Base-by-base conservation (phyloP, 2,113 vertebrate species). In the Cichladusa arquata region DNA sequence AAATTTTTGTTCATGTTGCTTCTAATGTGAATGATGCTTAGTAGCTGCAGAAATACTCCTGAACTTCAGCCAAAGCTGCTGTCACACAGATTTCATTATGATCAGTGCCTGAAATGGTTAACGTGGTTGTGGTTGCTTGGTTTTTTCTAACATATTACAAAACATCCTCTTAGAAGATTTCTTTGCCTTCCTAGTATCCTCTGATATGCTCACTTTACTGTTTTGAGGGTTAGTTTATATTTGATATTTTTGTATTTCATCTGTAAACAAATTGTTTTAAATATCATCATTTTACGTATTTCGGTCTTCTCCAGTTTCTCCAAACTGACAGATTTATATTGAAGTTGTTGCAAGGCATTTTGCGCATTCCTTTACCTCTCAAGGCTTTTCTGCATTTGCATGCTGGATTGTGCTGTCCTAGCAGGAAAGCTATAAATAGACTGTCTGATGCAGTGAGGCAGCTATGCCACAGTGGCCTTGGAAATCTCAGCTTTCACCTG, bases 381-480 rank as follows among this genome's bases (percentile, higher is more conserved):
- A 67, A 93, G 70, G 61, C 84, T 95, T 73, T 94, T 89, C 92
- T 81, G 65, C 65, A 48, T 94, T 97, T 97, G 65, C 93, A 82
- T 92, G 83, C 87, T 94, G 93, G 79, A 95, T 96, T 97, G 86
- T 96, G 95, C 95, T 98, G 93, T 66, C 91, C 96, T 96, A 92
- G 95, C 95, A 94, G 64, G 92, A 81, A 89, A 91, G 67, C 95
- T 97, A 95, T 96, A 97, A 96, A 97, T 97, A 98, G 97, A 96
- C 77, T 93, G 45, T 93, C 93, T 81, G 89, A 26, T 97, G 91
- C 92, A 96, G 97, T 91, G 96, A 93, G 86, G 90, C 88, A 97
- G 88, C 96, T 97, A 97, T 98, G 95, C 97, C 97, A 97, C 91
- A 95, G 96, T 96, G 96, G 92, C 97, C 96, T 96, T 97, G 92